A percentile compares a stretch with the other conserved stretches of the same genome.
Conservation (phyloP, 1,140 invertebrate species). For the Trinorchestia longiramus region DNA sequence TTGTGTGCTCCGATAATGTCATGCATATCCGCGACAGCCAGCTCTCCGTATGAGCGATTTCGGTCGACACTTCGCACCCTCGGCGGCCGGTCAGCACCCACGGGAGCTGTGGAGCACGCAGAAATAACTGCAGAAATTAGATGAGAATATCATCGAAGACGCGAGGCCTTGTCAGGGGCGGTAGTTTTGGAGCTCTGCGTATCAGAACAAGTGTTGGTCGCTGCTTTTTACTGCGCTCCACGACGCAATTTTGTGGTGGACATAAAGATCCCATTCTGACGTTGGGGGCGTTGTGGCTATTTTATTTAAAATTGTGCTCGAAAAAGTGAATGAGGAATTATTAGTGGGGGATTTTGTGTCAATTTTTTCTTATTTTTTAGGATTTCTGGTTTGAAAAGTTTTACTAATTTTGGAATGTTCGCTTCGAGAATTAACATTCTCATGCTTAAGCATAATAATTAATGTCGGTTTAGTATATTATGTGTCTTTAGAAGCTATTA, state of each 20-base stretch:
- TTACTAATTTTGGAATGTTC: too few species aligned
- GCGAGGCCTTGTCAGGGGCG: not conserved
- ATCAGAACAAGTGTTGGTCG: too few species aligned
- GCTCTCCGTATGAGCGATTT: not conserved
- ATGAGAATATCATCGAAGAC: not conserved
- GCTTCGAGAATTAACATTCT: too few species aligned
- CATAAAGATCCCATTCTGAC: not conserved
- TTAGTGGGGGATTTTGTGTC: too few species aligned
- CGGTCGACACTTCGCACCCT: not conserved
- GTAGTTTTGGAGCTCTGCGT: not conserved
- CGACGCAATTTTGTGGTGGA: not conserved
- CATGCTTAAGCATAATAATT: too few species aligned
- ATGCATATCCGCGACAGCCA: not conserved
- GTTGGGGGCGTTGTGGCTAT: not conserved
- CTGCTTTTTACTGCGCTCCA: not conserved
- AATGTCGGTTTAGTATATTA: too few species aligned
- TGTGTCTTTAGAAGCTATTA: too few species aligned
- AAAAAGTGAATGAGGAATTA: too few species aligned
- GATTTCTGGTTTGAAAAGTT: too few species aligned
- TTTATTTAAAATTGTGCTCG: not conserved
- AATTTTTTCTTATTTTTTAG: too few species aligned
- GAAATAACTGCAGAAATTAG: not conserved
- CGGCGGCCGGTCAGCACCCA: not conserved
- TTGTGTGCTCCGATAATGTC: not conserved
- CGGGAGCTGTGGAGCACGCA: not conserved